Conservation (phyloP, 2,113 vertebrate species). For the Sapajus apella region DNA sequence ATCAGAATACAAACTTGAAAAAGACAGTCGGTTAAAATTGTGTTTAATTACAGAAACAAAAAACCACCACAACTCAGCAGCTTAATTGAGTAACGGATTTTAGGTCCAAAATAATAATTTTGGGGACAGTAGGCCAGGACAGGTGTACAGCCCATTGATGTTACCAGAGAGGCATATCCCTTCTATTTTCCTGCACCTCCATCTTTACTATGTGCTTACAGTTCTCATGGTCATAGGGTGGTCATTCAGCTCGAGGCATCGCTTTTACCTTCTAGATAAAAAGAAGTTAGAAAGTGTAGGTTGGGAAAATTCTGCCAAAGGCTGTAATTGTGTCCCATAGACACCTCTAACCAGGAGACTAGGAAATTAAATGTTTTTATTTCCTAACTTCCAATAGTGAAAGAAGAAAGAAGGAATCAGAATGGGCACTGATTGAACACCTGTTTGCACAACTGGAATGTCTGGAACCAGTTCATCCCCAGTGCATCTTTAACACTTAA, state of each 20-base stretch:
- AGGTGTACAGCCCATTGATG: not conserved
- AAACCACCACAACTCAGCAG: not conserved
- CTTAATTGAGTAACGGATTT: not conserved
- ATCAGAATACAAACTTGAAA: not conserved
- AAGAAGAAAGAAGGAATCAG: not conserved
- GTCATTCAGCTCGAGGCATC: not conserved
- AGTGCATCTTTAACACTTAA: not conserved
- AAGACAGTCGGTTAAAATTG: not conserved
- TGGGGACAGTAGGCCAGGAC: not conserved
- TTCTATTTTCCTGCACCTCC: not conserved
- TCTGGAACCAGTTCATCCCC: not conserved
- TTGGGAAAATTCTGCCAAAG: not conserved
- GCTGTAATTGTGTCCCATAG: not conserved
- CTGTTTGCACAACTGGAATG: not conserved
- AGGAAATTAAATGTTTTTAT: not conserved
- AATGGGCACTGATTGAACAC: not conserved
- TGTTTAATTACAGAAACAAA: not conserved
- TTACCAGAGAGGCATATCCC: not conserved
- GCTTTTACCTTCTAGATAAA: not conserved
- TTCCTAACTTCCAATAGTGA: not conserved
- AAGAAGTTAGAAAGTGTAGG: not conserved
- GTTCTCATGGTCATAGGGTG: not conserved
- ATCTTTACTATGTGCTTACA: not conserved
- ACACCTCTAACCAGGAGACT: not conserved
- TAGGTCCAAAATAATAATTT: not conserved